Evolutionary conservation across 2,797 vertebrate species (phyloP), one percentile per base, ranked within the genome.

Genomic region (Bovichtus diacanthus): DNA sequence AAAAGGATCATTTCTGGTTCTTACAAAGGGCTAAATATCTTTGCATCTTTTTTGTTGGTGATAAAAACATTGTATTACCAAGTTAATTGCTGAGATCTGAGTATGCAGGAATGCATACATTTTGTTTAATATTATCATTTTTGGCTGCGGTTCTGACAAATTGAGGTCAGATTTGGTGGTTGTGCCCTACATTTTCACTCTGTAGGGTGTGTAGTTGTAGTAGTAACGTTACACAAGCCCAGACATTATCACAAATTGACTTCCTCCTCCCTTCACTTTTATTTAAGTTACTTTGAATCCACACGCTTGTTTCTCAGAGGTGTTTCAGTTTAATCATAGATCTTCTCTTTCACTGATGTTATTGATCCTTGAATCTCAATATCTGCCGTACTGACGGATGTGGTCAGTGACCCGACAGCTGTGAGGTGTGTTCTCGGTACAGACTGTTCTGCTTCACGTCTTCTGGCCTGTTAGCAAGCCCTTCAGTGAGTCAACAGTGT

Each of bases 401-500:
- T 79, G 71, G 74, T 83, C 56, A 55, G 47, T 56, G 77, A 83
- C 56, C 71, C 77, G 72, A 61, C 71, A 74, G 66, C 72, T 62
- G 36, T 43, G 72, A 36, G 64, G 23, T 74, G 58, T 62, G 47
- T 68, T 80, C 50, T 79, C 19, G 44, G 62, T 56, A 61, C 68
- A 59, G 58, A 34, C 70, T 59, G 51, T 79, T 59, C 81, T 71
- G 71, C 21, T 67, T 49, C 55, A 66, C 50, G 81, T 69, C 73
- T 82, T 75, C 11, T 21, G 36, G 74, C 27, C 56, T 38, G 53
- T 70, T 58, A 63, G 80, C 2, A 16, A 62, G 53, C 70, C 59
- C 76, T 54, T 78, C 71, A 63, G 61, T 54, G 59, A 76, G 70
- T 63, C 82, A 90, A 76, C 83, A 71, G 70, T 59, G 76, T 47